A percentile compares a stretch with the other conserved stretches of the same genome.
Evolutionary conservation across 2,888 invertebrate genomes (phyloP).

Genomic region (Drosophila histrio): DNA sequence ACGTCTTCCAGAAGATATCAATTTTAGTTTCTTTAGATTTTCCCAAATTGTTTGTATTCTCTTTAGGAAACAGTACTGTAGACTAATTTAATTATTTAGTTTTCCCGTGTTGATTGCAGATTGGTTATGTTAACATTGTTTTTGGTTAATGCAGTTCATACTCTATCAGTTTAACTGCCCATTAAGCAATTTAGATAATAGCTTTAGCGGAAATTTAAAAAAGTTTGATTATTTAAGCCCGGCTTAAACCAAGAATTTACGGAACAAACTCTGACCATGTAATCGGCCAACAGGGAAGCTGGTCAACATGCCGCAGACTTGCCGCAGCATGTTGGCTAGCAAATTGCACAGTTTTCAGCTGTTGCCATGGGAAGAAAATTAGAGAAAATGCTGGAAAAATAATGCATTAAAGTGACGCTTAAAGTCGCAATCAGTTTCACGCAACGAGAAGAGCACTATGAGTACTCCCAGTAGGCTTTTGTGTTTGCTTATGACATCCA

Average conservation of each 20-base stretch:
- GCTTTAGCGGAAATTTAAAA: neutral
- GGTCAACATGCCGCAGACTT: slow-evolving; percentile 6
- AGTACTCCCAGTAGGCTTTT: neutral
- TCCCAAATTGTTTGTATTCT: too few relatives aligned
- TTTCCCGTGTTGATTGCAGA: too few relatives aligned
- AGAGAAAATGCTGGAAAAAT: neutral
- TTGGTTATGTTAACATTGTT: too few relatives aligned
- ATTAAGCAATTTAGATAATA: neutral
- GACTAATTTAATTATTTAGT: too few relatives aligned
- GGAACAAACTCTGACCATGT: too few relatives aligned
- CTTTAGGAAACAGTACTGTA: too few relatives aligned
- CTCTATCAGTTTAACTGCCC: too few relatives aligned
- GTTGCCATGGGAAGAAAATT: neutral
- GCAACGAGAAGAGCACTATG: neutral
- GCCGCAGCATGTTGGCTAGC: neutral
- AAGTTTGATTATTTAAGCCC: neutral
- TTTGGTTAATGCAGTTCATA: too few relatives aligned
- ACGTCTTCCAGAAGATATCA: too few relatives aligned
- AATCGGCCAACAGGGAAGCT: neutral
- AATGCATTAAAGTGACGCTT: neutral
- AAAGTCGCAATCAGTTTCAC: neutral
- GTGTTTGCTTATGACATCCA: neutral
- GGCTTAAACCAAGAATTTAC: too few relatives aligned
- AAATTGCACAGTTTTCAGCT: neutral
- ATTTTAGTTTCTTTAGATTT: too few relatives aligned